Evolutionary conservation across 2,113 vertebrate species (phyloP), one percentile per base, ranked within the genome.

Genomic region (Meleagris gallopavo): DNA sequence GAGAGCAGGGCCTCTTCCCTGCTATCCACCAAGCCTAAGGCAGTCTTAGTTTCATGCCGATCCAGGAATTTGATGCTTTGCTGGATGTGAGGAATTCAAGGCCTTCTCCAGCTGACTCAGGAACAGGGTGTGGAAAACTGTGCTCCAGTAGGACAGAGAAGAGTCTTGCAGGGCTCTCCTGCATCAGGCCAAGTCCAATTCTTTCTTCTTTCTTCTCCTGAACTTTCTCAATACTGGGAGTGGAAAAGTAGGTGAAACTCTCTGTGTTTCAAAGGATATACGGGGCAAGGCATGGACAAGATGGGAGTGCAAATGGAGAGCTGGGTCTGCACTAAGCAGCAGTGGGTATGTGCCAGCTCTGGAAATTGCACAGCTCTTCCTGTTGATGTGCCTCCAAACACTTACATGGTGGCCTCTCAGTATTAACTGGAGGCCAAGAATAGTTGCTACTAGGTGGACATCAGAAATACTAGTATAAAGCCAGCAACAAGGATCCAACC

Each of bases 41-140:
- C 60, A 80, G 67, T 24, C 58, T 73, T 21, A 45, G 38, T 46
- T 13, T 4, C 1, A 21, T 38, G 57, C 27, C 90, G 22, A 82
- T n/a, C 32, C 38, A 20, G 67, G 24, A 50, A 45, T 43, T 41
- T 65, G 29, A 18, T 65, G 19, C 19, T 32, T 50, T 71, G 46
- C 19, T 71, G 36, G 9, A 52, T 6, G 4, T 18, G 25, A 60
- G 66, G 66, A 87, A 57, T 54, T 79, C 58, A 83, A 72, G 58
- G 78, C 36, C 4, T 1, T 16, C 43, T 82, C 66, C 30, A 58
- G 48, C 67, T 89, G 36, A 79, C n/a, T 73, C 55, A 62, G 71
- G 19, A 93, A 13, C 3, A 32, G 0, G 1, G 21, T 11, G 22
- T 27, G 13, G 52, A 71, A 85, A 73, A 54, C 46, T 0, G 0